phyloP scores from a whole-genome alignment of 2,113 vertebrate species.

The Mesitornis unicolor region DNA sequence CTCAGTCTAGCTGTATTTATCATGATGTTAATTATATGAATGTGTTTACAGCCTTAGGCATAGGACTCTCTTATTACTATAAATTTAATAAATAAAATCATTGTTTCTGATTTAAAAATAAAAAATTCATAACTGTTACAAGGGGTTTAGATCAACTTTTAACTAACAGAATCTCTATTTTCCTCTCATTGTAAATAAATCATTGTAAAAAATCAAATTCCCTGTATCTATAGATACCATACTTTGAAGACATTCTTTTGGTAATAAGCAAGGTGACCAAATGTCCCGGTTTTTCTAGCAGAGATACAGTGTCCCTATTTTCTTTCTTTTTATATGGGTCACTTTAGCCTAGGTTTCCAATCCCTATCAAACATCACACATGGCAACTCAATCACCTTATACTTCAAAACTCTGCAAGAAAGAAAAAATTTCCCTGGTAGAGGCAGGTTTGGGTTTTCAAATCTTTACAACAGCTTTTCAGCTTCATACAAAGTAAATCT shows the following conservation, averaged over 20 bases:
- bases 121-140: neutral
- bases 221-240: neutral
- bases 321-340: conserved; percentile 8
- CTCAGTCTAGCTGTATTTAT: neutral
- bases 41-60: neutral
- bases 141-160: neutral
- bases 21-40: neutral
- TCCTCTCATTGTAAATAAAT: neutral
- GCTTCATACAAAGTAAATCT: neutral
- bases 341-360: neutral
- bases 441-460: neutral
- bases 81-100: neutral
- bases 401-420: neutral
- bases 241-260: neutral
- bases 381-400: neutral
- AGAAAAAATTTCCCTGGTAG: neutral
- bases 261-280: neutral
- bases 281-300: conserved; percentile 31
- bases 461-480: conserved; percentile 22
- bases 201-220: neutral
- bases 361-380: neutral
- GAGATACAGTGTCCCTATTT: neutral
- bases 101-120: neutral
- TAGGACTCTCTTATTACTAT: neutral
- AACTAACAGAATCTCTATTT: neutral